Percentiles rank a stretch among this genome's conserved stretches.
Evolutionary conservation across 2,888 invertebrate species (phyloP).

Genomic region (Saturnia japonica): DNA sequence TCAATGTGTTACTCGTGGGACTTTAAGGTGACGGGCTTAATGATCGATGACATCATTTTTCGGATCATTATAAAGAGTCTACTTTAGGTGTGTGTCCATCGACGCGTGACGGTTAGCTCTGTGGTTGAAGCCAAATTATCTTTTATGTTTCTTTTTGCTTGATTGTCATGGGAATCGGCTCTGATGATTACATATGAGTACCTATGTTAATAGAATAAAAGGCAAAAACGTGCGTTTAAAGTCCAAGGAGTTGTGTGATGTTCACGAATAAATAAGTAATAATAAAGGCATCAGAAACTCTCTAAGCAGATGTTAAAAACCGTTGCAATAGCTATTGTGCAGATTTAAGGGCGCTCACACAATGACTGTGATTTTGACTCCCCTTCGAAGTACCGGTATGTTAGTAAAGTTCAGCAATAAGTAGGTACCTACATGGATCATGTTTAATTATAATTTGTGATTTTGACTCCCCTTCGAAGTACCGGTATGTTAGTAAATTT

Average conservation of each 20-base stretch:
- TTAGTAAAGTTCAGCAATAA: constrained; percentile 4
- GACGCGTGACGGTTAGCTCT: constrained; percentile 61
- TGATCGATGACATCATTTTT: constrained; percentile 74
- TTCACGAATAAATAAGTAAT: constrained; percentile 34
- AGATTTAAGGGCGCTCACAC: constrained; percentile 58
- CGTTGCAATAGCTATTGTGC: constrained; percentile 76
- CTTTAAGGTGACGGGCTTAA: constrained; percentile 61
- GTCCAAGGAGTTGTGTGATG: constrained; percentile 34
- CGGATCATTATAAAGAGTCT: constrained; percentile 62
- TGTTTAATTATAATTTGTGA: constrained; percentile 42
- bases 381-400: constrained; percentile 49
- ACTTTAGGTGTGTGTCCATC: constrained; percentile 55
- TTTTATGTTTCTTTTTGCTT: constrained; percentile 55
- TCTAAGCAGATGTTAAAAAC: constrained; percentile 75
- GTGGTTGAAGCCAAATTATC: constrained; percentile 57
- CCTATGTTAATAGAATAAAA: constrained; percentile 32
- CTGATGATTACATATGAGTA: constrained; percentile 41
- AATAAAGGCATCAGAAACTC: constrained; percentile 38
- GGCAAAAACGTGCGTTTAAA: constrained; percentile 23
- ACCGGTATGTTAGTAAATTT: constrained; percentile 6
- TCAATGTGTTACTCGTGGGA: constrained; percentile 65
- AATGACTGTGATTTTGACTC: constrained; percentile 64
- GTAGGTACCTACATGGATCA: background rate
- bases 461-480: constrained; percentile 65
- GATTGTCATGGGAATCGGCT: constrained; percentile 62